Percentiles rank a stretch among this genome's conserved stretches.
Evolutionary conservation across 2,797 vertebrate species (phyloP).

Genomic region (Xenopus petersii): DNA sequence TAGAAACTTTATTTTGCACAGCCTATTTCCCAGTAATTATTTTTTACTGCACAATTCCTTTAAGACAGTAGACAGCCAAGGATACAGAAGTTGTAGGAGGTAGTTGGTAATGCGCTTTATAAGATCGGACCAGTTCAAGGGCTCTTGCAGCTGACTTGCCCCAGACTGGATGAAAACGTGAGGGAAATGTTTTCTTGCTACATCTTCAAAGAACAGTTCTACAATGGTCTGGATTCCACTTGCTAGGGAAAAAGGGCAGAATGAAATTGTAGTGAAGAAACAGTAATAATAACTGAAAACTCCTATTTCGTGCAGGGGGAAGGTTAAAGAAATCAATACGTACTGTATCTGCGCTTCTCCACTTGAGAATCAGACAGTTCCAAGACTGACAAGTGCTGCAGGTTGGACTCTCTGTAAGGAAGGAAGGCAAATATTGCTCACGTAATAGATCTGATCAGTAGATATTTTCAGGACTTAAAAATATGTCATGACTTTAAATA

Average conservation of each 20-base stretch:
- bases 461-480: too few species aligned
- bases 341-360: conserved; percentile 73
- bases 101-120: conserved; percentile 74
- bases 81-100: conserved; percentile 90
- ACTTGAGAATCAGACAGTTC: conserved; percentile 79
- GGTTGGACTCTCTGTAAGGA: conserved; percentile 82
- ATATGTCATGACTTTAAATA: too few species aligned
- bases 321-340: conserved; percentile 25
- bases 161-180: conserved; percentile 73
- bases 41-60: too few species aligned
- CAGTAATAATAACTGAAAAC: not conserved
- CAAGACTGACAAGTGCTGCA: conserved; percentile 88
- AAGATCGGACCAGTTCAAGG: conserved; percentile 81
- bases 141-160: conserved; percentile 61
- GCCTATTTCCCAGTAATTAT: too few species aligned
- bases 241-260: conserved; percentile 61
- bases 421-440: not conserved
- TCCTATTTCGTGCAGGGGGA: not conserved
- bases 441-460: too few species aligned
- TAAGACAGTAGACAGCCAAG: conserved; percentile 51
- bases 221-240: conserved; percentile 82
- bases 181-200: conserved; percentile 78
- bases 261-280: not conserved
- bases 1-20: too few species aligned
- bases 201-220: conserved; percentile 90